phyloP scores from a whole-genome alignment of 2,888 invertebrate species.

The Melikaiella ostensackeni region DNA sequence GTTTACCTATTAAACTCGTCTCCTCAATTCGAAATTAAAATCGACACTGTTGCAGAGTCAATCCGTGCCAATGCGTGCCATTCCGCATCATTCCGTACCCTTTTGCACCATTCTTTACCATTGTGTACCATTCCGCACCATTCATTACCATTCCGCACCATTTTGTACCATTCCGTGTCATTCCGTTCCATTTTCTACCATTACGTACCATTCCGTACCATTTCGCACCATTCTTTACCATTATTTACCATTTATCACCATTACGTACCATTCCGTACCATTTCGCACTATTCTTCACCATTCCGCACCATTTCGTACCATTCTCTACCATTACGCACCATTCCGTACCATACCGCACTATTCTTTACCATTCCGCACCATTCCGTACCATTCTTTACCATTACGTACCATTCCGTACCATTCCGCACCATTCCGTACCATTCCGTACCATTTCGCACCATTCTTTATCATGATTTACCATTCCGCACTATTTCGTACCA shows the following conservation, averaged over 20 bases:
- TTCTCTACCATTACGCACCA: too few species aligned
- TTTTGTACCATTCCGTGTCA: slow-evolving; percentile 47
- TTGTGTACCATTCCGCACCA: slow-evolving; percentile 47
- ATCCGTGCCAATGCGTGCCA: slow-evolving; percentile 47
- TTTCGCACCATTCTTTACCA: too few species aligned
- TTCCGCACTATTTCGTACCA: too few species aligned
- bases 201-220: slow-evolving; percentile 47
- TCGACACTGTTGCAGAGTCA: slow-evolving; percentile 41
- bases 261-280: slow-evolving; percentile 47
- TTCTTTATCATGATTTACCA: too few species aligned
- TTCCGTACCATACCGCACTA: slow-evolving; percentile 47
- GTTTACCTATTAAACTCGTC: slow-evolving; percentile 35
- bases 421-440: slow-evolving; percentile 47
- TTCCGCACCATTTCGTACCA: slow-evolving; percentile 47
- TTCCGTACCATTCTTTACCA: slow-evolving; percentile 47
- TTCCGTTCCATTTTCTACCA: too few species aligned
- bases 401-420: slow-evolving; percentile 47
- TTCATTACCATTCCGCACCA: slow-evolving; percentile 47
- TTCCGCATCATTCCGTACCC: slow-evolving; percentile 47
- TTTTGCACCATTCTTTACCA: too few species aligned
- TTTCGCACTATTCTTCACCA: too few species aligned
- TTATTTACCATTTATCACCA: too few species aligned
- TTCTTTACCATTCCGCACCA: too few species aligned
- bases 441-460: slow-evolving; percentile 47
- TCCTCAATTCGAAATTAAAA: slow-evolving; percentile 55